A percentile compares a stretch with the other conserved stretches of the same genome.
Evolutionary conservation across 2,113 vertebrate species (phyloP).

Genomic region (Antigone vipio): DNA sequence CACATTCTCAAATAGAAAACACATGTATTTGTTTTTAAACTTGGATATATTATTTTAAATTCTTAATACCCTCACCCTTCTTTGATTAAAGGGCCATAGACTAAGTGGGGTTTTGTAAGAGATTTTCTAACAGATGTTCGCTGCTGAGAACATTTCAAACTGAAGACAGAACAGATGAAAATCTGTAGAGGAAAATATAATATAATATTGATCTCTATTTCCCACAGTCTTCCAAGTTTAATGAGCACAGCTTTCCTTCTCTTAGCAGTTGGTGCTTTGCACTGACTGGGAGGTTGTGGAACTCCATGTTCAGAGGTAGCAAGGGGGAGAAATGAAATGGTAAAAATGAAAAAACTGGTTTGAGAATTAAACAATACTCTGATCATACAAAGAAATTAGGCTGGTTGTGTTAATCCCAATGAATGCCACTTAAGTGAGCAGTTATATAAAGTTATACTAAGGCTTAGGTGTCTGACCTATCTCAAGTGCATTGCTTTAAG

Average conservation of each 20-base stretch:
- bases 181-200: not conserved
- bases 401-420: not conserved
- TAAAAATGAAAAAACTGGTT: not conserved
- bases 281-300: not conserved
- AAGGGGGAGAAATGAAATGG: not conserved
- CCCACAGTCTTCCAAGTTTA: not conserved
- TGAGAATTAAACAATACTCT: not conserved
- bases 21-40: conserved; percentile 67
- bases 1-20: conserved; percentile 68
- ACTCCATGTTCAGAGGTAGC: fast-evolving
- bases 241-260: not conserved
- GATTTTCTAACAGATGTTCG: conserved; percentile 65
- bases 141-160: conserved; percentile 53
- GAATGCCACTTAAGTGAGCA: not conserved
- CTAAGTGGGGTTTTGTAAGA: conserved; percentile 68
- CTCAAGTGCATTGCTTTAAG: not conserved
- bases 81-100: conserved; percentile 66
- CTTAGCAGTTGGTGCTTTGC: not conserved
- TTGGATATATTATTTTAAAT: conserved; percentile 67
- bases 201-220: conserved; percentile 22
- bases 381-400: not conserved
- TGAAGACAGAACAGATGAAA: conserved; percentile 51
- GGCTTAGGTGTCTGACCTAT: not conserved
- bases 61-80: conserved; percentile 66
- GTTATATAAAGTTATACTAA: not conserved